Percentiles rank a stretch among this genome's conserved stretches.
Evolutionary conservation across 2,888 invertebrate species (phyloP).

Genomic region (Trachelus tabidus): DNA sequence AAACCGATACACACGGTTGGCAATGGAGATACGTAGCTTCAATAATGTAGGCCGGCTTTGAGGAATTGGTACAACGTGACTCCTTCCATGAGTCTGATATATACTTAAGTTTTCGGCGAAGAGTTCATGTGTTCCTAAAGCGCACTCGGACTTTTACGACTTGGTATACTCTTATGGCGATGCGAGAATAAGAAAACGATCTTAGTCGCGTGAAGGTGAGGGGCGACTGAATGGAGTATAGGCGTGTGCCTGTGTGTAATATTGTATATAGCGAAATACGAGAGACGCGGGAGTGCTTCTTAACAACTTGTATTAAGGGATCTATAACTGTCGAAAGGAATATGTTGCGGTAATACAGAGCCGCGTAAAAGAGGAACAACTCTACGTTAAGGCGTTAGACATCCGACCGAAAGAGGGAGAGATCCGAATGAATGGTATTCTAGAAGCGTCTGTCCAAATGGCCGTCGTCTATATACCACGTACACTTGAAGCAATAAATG

Average conservation of each 20-base stretch:
- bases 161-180: neutral
- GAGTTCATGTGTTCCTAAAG: neutral
- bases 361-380: neutral
- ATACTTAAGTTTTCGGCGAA: neutral
- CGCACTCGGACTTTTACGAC: neutral
- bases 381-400: conserved; percentile 9
- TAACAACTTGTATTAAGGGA: neutral
- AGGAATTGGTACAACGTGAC: neutral
- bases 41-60: neutral
- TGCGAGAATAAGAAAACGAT: neutral
- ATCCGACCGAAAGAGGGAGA: conserved; percentile 13
- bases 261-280: neutral
- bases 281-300: neutral
- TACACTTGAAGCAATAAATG: conserved; percentile 35
- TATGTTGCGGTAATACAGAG: conserved; percentile 1
- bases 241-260: neutral
- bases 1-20: neutral
- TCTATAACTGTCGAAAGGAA: conserved; percentile 6
- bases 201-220: neutral
- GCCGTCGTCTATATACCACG: conserved; percentile 35
- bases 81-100: neutral
- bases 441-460: conserved; percentile 55
- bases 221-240: neutral
- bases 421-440: conserved; percentile 53
- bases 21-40: neutral